Percentiles rank a stretch among this genome's conserved stretches.
Conservation (phyloP, 2,888 invertebrate species). For the Ectemnius lituratus region DNA sequence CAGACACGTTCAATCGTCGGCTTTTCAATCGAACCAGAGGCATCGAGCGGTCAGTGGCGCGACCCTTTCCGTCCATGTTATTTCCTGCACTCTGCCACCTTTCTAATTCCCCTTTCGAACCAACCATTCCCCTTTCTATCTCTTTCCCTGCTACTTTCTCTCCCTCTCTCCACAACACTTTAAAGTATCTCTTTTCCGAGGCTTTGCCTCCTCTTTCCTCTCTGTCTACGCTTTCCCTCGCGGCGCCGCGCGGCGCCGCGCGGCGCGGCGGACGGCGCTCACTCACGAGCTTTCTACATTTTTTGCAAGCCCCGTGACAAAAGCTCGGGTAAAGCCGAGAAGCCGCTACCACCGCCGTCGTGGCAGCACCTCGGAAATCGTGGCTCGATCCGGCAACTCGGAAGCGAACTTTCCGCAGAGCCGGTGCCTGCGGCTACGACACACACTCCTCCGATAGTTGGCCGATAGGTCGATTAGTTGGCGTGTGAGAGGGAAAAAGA, state of each 20-base stretch:
- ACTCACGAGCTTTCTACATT: neutral
- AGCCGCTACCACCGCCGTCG: slow-evolving; percentile 12
- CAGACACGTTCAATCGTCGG: slow-evolving; percentile 29
- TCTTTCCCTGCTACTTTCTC: too few relatives aligned
- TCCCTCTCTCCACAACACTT: too few relatives aligned
- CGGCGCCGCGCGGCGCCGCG: neutral
- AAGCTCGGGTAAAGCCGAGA: slow-evolving; percentile 8
- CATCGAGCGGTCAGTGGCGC: neutral
- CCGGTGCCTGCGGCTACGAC: neutral
- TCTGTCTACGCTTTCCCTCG: neutral
- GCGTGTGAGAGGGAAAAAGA: neutral
- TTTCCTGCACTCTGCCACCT: slow-evolving; percentile 1
- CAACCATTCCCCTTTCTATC: too few relatives aligned
- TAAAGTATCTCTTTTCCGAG: neutral
- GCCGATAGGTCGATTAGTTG: slow-evolving; percentile 29
- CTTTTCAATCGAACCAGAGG: slow-evolving; percentile 6
- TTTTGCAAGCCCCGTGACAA: slow-evolving; percentile 1
- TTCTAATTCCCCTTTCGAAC: neutral
- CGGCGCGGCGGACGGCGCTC: too few relatives aligned
- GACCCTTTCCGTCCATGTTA: neutral
- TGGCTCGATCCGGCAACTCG: slow-evolving; percentile 16
- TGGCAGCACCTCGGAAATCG: slow-evolving; percentile 8
- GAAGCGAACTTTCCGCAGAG: slow-evolving; percentile 18
- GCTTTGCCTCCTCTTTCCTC: neutral
- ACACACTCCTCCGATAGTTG: slow-evolving; percentile 4